phyloP scores from a whole-genome alignment of 2,113 vertebrate species.

The Malurus alboscapulatus region DNA sequence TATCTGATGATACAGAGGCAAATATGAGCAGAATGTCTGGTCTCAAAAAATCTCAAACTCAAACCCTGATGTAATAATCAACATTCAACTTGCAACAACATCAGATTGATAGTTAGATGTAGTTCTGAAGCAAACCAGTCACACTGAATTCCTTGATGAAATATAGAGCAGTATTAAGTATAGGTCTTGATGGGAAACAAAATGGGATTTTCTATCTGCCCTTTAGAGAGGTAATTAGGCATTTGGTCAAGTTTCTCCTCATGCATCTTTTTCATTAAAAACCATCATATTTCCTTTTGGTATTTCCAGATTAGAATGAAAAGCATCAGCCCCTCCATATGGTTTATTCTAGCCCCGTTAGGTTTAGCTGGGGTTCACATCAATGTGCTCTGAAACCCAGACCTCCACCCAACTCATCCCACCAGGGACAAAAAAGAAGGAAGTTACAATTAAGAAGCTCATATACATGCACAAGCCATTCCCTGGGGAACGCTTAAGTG shows the following conservation, averaged over 20 bases:
- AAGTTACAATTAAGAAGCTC: not conserved
- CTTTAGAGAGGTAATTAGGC: not conserved
- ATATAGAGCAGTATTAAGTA: not conserved
- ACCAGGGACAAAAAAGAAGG: not conserved
- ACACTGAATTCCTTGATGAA: not conserved
- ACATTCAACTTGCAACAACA: not conserved
- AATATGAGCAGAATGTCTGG: not conserved
- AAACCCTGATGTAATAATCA: not conserved
- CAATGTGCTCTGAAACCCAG: not conserved
- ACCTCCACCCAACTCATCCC: not conserved
- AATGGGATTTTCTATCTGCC: not conserved
- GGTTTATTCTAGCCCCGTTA: not conserved
- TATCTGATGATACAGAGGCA: conserved; percentile 16
- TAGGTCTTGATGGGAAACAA: not conserved
- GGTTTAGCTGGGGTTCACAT: not conserved
- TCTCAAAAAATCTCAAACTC: conserved; percentile 32
- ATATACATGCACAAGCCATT: not conserved
- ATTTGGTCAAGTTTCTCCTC: not conserved
- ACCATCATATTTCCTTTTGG: rapidly evolving
- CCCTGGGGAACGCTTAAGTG: not conserved
- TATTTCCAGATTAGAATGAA: not conserved
- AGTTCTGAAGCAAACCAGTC: not conserved
- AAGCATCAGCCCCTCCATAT: not conserved
- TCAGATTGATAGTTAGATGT: not conserved
- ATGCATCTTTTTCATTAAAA: not conserved